Evolutionary conservation across 2,113 vertebrate genomes (phyloP), one percentile per base, ranked within the genome.

Genomic region (Eolophus roseicapilla): DNA sequence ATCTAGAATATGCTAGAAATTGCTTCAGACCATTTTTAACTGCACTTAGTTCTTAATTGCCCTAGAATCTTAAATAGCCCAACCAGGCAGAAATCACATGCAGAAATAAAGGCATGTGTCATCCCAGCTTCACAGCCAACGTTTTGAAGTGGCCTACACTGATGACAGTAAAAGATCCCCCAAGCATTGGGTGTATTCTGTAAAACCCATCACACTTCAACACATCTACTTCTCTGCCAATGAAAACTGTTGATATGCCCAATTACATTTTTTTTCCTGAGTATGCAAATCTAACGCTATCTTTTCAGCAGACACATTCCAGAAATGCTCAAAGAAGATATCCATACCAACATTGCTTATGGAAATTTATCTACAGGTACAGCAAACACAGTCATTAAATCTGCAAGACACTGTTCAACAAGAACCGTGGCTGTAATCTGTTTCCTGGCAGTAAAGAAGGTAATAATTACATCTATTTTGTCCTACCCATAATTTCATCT

Each of bases 51-150:
- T 93, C 78, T 87, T 92, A 86, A 93, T 78, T 87, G 84, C 70
- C 89, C 81, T 46, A 68, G 84, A 95, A 90, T 67, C 86, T 88
- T 76, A 94, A 93, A 95, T 74, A 95, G 80, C 88, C 80, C 63
- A 52, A 65, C 85, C 63, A 95, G 65, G 85, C 78, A 96, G 84
- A 71, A 83, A 52, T 39, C 73, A 91, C 65, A 83, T 1, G 11
- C 77, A 79, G 81, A 94, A 93, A 92, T 83, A 69, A 88, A 75
- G 53, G 35, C 47, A 52, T 13, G 62, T 69, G 84, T 91, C 92
- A 87, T 17, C 74, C 69, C 91, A 87, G 81, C 82, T 91, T 87
- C 74, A 60, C 88, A 67, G 79, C 41, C 85, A 80, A 46, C 49
- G 28, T 44, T 91, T 79, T 11, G 3, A 87, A 96, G 86, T 79